These are phyloP conservation scores for Siphamia tubifer DNA, from an alignment of 2,113 vertebrate genomes.

Conservation along the genomic window DNA sequence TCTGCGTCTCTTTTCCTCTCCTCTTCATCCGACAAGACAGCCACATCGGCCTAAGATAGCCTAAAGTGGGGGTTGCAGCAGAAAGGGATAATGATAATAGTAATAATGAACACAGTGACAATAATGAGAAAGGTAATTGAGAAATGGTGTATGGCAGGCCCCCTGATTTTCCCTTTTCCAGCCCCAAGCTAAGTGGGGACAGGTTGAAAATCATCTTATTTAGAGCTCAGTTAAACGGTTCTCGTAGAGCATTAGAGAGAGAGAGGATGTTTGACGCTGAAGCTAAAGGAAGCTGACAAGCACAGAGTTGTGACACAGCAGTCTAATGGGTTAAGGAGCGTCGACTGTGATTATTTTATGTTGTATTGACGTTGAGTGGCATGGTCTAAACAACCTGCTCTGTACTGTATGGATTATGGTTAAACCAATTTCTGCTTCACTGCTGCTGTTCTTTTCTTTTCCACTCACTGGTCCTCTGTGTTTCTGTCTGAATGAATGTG, in stretches of 20 bases:
- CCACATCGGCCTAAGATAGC: slow-evolving; percentile 46
- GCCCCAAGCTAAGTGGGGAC: slow-evolving; percentile 61
- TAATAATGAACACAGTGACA: slow-evolving; percentile 67
- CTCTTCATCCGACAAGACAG: slow-evolving; percentile 58
- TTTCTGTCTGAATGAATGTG: background rate
- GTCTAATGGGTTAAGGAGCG: slow-evolving; percentile 32
- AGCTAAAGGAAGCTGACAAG: slow-evolving; percentile 52
- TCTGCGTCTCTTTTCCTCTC: slow-evolving; percentile 55
- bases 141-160: slow-evolving; percentile 55
- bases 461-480: background rate
- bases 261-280: slow-evolving; percentile 27
- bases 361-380: slow-evolving; percentile 34
- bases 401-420: slow-evolving; percentile 4
- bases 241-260: slow-evolving; percentile 14
- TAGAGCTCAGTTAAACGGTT: slow-evolving; percentile 54
- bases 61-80: slow-evolving; percentile 55
- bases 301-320: slow-evolving; percentile 22
- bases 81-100: slow-evolving; percentile 68
- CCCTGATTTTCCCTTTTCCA: slow-evolving; percentile 49
- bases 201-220: slow-evolving; percentile 67
- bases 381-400: slow-evolving; percentile 22
- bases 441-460: slow-evolving; percentile 9
- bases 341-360: background rate
- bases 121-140: slow-evolving; percentile 75
- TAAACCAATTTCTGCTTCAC: slow-evolving; percentile 21